A percentile compares a stretch with the other conserved stretches of the same genome.
Conservation (phyloP, 2,888 invertebrate genomes). For the Leptinotarsa haldemani region DNA sequence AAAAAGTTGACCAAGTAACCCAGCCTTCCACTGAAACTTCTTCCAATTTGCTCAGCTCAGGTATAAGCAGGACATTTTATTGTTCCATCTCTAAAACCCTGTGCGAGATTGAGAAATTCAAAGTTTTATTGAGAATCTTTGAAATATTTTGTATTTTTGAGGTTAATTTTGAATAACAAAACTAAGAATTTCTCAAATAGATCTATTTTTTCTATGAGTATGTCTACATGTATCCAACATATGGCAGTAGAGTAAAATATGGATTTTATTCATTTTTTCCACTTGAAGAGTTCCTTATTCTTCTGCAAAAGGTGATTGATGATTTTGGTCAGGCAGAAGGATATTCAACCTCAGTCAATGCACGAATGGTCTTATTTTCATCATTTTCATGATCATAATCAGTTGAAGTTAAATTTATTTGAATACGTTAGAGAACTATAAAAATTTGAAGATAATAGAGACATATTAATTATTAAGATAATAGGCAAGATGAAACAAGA, state of each 20-base stretch:
- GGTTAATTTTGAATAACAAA: not conserved
- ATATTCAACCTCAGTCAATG: no score
- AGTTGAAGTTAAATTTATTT: no score
- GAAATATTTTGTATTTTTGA: no score
- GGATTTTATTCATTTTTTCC: not conserved
- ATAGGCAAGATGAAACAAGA: no score
- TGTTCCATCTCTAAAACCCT: not conserved
- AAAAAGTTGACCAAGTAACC: slow-evolving; percentile 75
- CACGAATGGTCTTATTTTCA: no score
- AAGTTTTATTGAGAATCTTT: not conserved
- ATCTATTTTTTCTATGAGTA: not conserved
- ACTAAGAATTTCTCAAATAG: not conserved
- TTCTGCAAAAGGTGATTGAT: no score
- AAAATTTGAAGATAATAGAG: no score
- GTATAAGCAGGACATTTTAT: slow-evolving; percentile 64
- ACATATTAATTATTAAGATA: no score
- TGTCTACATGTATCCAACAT: not conserved
- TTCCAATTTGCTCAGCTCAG: slow-evolving; percentile 77
- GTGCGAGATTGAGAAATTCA: not conserved
- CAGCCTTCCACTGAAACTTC: slow-evolving; percentile 69
- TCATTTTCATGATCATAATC: no score
- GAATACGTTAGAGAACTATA: no score
- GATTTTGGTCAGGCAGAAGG: no score
- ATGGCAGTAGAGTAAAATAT: not conserved
- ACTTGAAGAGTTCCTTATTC: no score